Evolutionary conservation across 2,113 vertebrate species (phyloP).

Genomic region (Triplophysa siluroides): DNA sequence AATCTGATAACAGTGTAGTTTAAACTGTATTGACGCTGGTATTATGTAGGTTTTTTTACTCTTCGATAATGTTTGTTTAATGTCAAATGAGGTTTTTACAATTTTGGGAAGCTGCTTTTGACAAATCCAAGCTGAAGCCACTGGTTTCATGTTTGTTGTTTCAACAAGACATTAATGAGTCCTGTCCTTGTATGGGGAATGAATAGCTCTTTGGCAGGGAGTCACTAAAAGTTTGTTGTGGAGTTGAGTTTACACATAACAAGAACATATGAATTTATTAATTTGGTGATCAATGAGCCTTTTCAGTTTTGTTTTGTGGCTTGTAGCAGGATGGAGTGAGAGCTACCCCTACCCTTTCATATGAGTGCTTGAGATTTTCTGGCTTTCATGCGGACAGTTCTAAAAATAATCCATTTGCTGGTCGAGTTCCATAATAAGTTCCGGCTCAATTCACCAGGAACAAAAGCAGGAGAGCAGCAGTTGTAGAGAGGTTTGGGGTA

Average conservation of each 20-base stretch:
- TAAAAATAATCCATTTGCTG: conserved; percentile 69
- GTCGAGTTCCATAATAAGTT: conserved; percentile 55
- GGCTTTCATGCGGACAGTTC: conserved; percentile 58
- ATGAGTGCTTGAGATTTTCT: conserved; percentile 30
- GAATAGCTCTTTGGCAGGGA: not conserved
- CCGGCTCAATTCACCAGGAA: conserved; percentile 45
- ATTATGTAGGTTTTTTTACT: not conserved
- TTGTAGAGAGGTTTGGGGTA: conserved; percentile 27
- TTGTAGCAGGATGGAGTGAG: conserved; percentile 13
- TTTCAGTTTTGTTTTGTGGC: conserved; percentile 22
- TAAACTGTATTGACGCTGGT: no score
- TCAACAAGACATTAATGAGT: not conserved
- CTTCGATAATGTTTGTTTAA: no score
- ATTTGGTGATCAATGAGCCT: not conserved
- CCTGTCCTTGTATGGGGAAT: conserved; percentile 12
- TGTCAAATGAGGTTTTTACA: no score
- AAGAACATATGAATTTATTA: not conserved
- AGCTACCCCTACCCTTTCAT: conserved; percentile 31
- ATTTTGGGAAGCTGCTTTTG: not conserved
- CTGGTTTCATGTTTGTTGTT: conserved; percentile 6
- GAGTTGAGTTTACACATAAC: not conserved
- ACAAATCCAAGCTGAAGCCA: not conserved
- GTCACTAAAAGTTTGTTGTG: not conserved
- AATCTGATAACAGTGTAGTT: no score
- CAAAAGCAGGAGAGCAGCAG: conserved; percentile 47